Base-by-base conservation (phyloP, 53 echinoderm and acorn worm genomes). In the Henricia sp. region DNA sequence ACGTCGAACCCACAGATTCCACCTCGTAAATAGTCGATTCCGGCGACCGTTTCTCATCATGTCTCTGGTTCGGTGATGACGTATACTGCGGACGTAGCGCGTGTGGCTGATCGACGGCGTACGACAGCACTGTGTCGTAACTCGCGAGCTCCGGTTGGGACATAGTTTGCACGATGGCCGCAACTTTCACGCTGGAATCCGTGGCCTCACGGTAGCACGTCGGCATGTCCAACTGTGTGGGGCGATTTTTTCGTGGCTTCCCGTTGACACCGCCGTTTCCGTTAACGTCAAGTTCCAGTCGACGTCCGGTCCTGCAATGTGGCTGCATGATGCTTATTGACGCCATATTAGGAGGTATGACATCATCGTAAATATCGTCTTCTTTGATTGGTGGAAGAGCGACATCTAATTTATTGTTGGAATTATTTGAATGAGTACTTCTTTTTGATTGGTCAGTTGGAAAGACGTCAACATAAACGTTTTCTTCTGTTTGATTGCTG, bases 1-100 rank as follows among this genome's bases (percentile, higher is more conserved):
- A 24, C 39, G 12, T 20, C 41, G 25, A 35, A 0, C 20, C 37
- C 68, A 28, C n/a, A 35, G 25, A 5, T 13, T 46, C 20, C 14
- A 85, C 85, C 73, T 85, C 86, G 56, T 76, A 64, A 55, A 85
- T 68, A n/a, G 80, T 63, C 36, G 32, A 48, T 2, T 80, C 80
- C 12, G 34, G 2, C 10, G 37, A 10, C 53, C 10, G 13, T 19
- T 13, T 40, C 48, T 25, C 80, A 25, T 41, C 59, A 27, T 27
- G 42, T 42, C 62, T 77, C 37, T 39, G 28, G 67, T 28, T 11
- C 35, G 26, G 57, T 32, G 64, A 42, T 20, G 80, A 80, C 40
- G 34, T 6, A 2, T 29, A 13, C 2, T n/a, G 4, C 20, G 46
- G 80, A 26, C 37, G 43, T 13, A 21, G 3, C 4, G 77, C 41